Conservation (phyloP, 2,888 invertebrate genomes). For the Xanthia togata region DNA sequence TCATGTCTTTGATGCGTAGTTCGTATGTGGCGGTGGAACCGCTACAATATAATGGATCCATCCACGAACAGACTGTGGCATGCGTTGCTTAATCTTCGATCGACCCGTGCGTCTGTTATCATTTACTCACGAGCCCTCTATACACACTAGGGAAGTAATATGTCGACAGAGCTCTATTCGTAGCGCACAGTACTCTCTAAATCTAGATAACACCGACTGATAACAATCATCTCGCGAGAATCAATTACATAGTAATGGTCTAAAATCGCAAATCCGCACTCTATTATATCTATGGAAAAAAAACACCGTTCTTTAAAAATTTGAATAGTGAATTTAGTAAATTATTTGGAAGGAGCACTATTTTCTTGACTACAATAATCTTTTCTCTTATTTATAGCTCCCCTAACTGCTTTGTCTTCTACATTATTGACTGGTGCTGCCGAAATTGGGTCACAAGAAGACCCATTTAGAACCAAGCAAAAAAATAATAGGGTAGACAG, state of each 20-base stretch:
- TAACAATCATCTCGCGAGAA: neutral
- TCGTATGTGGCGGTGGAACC: no score
- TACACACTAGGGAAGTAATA: neutral
- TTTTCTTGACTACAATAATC: conserved; percentile 5
- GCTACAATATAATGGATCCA: no score
- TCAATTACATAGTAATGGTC: neutral
- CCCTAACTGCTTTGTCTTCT: conserved; percentile 13
- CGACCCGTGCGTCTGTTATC: no score
- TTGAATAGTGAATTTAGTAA: neutral
- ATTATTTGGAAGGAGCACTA: conserved; percentile 3
- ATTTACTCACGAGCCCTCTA: neutral
- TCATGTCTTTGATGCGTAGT: no score
- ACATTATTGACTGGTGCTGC: conserved; percentile 35
- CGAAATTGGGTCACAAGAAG: conserved; percentile 32
- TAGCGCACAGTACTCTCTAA: neutral
- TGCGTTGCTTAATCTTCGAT: no score
- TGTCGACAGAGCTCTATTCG: neutral
- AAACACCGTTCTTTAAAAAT: neutral
- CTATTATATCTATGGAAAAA: neutral
- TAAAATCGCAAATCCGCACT: neutral
- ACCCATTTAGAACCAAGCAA: conserved; percentile 43
- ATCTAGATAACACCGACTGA: neutral
- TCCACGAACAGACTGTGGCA: no score
- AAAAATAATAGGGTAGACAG: conserved; percentile 44
- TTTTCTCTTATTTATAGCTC: conserved; percentile 10